phyloP scores from a whole-genome alignment of 2,888 invertebrate genomes.

The Physocephala rufipes region DNA sequence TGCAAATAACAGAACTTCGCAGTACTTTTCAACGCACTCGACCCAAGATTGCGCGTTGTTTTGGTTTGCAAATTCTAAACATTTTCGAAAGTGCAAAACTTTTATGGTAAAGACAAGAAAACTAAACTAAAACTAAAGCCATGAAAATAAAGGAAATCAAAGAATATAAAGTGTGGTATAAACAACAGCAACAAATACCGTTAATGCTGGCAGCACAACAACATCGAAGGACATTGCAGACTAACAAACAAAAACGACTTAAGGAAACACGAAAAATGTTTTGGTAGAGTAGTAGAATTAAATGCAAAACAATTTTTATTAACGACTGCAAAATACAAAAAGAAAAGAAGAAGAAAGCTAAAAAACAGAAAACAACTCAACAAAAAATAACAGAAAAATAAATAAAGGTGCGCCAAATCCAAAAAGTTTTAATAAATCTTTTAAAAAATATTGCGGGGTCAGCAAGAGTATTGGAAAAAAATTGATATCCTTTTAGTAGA shows the following conservation, averaged over 20 bases:
- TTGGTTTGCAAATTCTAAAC: slow-evolving; percentile 14
- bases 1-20: slow-evolving; percentile 9
- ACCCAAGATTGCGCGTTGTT: background rate
- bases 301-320: no score
- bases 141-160: background rate
- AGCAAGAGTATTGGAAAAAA: no score
- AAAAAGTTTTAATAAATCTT: no score
- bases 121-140: background rate
- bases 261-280: slow-evolving; percentile 33
- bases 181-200: background rate
- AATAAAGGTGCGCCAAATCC: no score
- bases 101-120: background rate
- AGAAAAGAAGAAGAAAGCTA: background rate
- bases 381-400: no score
- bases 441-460: no score
- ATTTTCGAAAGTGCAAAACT: slow-evolving; percentile 10
- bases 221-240: no score
- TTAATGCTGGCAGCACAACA: background rate
- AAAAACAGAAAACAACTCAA: background rate
- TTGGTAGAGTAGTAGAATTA: no score
- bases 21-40: background rate
- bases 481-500: no score
- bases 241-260: slow-evolving; percentile 4
- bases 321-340: no score
- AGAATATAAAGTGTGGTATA: background rate